phyloP scores from a whole-genome alignment of 2,888 invertebrate genomes.

The Chaetogeoica ovagalla region DNA sequence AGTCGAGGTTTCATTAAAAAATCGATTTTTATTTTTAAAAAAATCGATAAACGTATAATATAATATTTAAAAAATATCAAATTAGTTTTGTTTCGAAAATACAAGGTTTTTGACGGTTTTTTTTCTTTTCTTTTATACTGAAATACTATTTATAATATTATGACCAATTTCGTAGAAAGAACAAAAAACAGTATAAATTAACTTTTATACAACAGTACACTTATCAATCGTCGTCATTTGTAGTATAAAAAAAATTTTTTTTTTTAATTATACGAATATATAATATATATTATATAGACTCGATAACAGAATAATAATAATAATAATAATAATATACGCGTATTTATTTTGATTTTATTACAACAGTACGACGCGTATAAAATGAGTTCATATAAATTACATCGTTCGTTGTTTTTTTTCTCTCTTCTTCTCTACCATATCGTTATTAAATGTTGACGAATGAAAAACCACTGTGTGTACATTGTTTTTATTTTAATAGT shows the following conservation, averaged over 20 bases:
- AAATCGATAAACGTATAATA: too few relatives aligned
- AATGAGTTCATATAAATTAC: not conserved
- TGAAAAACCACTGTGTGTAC: not conserved
- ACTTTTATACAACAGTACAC: too few relatives aligned
- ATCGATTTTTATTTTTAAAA: too few relatives aligned
- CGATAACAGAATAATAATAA: not conserved
- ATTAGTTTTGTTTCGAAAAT: too few relatives aligned
- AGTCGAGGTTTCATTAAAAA: too few relatives aligned
- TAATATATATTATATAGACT: not conserved
- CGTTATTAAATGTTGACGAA: not conserved
- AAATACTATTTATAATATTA: not conserved
- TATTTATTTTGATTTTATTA: not conserved
- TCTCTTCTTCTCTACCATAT: not conserved
- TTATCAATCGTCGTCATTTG: too few relatives aligned
- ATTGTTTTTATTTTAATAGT: not conserved
- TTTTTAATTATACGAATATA: too few relatives aligned
- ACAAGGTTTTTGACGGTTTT: too few relatives aligned
- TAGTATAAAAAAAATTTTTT: not conserved
- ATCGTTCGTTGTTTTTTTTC: not conserved
- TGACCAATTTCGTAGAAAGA: not conserved
- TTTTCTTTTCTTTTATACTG: too few relatives aligned
- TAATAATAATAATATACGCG: not conserved
- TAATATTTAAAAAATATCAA: too few relatives aligned
- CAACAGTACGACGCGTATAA: not conserved
- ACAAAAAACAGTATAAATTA: too few relatives aligned